A percentile compares a stretch with the other conserved stretches of the same genome.
phyloP scores from a whole-genome alignment of 2,797 vertebrate species.

The Anguilla pacifica region DNA sequence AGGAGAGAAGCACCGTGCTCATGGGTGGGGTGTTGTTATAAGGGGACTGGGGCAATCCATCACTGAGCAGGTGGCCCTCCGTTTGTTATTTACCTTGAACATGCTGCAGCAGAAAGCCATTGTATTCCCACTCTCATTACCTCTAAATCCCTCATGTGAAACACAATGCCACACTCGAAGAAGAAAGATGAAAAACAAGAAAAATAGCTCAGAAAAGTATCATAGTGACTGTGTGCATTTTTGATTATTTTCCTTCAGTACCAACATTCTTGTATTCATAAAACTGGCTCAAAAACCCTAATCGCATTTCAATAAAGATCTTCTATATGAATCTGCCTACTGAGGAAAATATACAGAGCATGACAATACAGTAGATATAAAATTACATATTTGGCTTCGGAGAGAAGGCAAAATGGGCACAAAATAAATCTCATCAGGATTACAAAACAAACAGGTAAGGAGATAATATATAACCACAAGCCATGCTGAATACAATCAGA shows the following conservation, averaged over 20 bases:
- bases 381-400: conserved; percentile 3
- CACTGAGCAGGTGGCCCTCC: conserved; percentile 28
- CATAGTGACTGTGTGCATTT: neutral
- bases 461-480: conserved; percentile 18
- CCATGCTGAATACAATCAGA: conserved; percentile 28
- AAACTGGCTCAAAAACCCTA: neutral
- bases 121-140: conserved; percentile 32
- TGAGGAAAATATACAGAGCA: conserved; percentile 6
- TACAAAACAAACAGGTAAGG: neutral
- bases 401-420: neutral
- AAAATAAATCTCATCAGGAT: conserved; percentile 29
- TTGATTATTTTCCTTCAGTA: neutral
- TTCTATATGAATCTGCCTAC: neutral
- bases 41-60: conserved; percentile 32
- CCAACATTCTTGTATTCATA: neutral
- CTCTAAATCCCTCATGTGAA: conserved; percentile 19
- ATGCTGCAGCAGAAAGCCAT: conserved; percentile 24
- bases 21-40: conserved; percentile 30
- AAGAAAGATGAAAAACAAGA: conserved; percentile 27
- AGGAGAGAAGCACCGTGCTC: neutral
- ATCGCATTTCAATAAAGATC: neutral
- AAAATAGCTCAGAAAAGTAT: conserved; percentile 25
- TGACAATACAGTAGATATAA: conserved; percentile 9
- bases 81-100: conserved; percentile 21
- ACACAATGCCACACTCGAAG: neutral